A percentile compares a stretch with the other conserved stretches of the same genome.
These are phyloP conservation scores for Tenebrio molitor DNA, from an alignment of 1,140 invertebrate genomes.

Conservation along the genomic window DNA sequence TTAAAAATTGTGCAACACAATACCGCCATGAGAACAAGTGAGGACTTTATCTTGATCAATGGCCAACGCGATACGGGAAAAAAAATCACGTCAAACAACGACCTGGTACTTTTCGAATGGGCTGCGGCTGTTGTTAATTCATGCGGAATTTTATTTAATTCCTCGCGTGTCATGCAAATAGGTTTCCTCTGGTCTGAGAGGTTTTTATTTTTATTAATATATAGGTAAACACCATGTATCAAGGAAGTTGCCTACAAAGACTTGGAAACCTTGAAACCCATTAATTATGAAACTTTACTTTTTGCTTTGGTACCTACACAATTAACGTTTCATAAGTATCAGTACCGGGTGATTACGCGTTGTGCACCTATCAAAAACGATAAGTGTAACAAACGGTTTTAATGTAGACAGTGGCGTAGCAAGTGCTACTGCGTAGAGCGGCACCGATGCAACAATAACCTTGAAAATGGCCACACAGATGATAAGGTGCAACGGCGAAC, in stretches of 20 bases:
- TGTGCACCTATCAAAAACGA: constrained; percentile 38
- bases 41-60: constrained; percentile 27
- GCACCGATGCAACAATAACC: too few relatives aligned
- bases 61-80: not conserved
- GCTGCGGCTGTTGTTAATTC: constrained; percentile 7
- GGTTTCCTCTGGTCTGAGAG: not conserved
- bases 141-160: constrained; percentile 21
- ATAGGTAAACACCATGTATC: constrained; percentile 28
- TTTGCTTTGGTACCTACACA: constrained; percentile 35
- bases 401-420: constrained; percentile 26
- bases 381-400: constrained; percentile 35
- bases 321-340: constrained; percentile 39
- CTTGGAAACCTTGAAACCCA: constrained; percentile 38
- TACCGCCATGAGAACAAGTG: constrained; percentile 10
- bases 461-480: not conserved
- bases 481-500: not conserved
- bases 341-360: constrained; percentile 32
- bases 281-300: constrained; percentile 38
- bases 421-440: too few relatives aligned
- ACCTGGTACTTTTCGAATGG: not conserved
- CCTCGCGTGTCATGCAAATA: constrained; percentile 30
- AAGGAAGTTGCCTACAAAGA: constrained; percentile 37
- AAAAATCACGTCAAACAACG: constrained; percentile 18
- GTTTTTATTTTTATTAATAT: constrained; percentile 20
- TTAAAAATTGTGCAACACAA: constrained; percentile 29